Conservation (phyloP, 2,797 vertebrate genomes). For the Novumbra hubbsi region DNA sequence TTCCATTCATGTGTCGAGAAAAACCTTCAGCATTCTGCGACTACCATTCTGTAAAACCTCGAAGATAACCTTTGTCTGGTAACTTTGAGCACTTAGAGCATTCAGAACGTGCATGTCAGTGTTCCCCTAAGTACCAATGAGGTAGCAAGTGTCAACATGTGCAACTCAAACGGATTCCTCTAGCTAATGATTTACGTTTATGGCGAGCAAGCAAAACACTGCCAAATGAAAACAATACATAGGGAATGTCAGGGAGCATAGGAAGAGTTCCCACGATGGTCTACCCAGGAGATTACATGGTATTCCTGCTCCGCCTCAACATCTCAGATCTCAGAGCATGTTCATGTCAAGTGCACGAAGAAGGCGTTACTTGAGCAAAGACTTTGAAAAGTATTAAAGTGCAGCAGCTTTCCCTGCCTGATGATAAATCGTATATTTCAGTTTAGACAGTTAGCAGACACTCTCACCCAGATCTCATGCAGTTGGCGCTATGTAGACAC, state of each 20-base stretch:
- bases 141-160: conserved; percentile 56
- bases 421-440: neutral
- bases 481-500: too few species aligned
- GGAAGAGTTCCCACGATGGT: neutral
- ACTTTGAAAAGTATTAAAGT: neutral
- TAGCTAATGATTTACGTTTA: conserved; percentile 40
- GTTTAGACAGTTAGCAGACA: too few species aligned
- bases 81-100: conserved; percentile 22
- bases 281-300: neutral
- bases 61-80: neutral
- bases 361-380: neutral
- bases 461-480: too few species aligned
- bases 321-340: neutral
- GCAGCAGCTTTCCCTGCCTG: neutral
- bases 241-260: conserved; percentile 26
- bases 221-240: conserved; percentile 43
- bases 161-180: conserved; percentile 44
- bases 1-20: neutral
- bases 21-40: neutral
- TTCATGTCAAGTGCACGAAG: neutral
- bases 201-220: conserved; percentile 56
- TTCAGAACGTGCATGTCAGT: conserved; percentile 24
- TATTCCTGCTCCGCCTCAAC: neutral
- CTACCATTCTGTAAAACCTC: neutral
- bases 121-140: conserved; percentile 44